Conservation (phyloP, 2,888 invertebrate species). For the Drosophila borborema region DNA sequence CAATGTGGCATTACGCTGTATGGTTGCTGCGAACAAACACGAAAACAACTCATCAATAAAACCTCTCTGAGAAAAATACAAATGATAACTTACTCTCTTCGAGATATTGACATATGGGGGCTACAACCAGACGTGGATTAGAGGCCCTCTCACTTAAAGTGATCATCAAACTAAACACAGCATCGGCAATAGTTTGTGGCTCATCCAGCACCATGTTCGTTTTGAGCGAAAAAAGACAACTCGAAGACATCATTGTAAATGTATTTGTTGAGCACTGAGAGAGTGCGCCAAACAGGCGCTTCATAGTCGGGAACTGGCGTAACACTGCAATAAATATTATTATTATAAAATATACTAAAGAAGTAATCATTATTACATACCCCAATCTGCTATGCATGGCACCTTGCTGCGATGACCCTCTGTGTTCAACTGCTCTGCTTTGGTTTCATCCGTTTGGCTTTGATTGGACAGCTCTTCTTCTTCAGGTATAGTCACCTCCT, state of each 20-base stretch:
- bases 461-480: conserved; percentile 85
- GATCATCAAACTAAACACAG: conserved; percentile 93
- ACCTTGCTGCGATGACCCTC: conserved; percentile 86
- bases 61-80: fast-evolving
- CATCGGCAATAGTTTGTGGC: conserved; percentile 92
- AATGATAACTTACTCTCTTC: conserved; percentile 77
- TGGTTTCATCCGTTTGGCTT: conserved; percentile 93
- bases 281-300: conserved; percentile 92
- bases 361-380: conserved; percentile 81
- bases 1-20: conserved; percentile 81
- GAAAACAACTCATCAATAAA: not conserved
- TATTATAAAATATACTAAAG: not conserved
- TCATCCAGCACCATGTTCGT: conserved; percentile 86
- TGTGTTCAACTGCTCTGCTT: conserved; percentile 88
- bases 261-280: conserved; percentile 91
- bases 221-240: conserved; percentile 84
- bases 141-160: conserved; percentile 92
- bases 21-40: conserved; percentile 70
- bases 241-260: conserved; percentile 88
- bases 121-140: conserved; percentile 90
- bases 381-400: conserved; percentile 91
- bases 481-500: conserved; percentile 85
- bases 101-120: conserved; percentile 91
- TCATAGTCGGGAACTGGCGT: conserved; percentile 92
- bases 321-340: conserved; percentile 86